Evolutionary conservation across 1,140 invertebrate species (phyloP), one percentile per base, ranked within the genome.

Genomic region (Pomacea maculata): DNA sequence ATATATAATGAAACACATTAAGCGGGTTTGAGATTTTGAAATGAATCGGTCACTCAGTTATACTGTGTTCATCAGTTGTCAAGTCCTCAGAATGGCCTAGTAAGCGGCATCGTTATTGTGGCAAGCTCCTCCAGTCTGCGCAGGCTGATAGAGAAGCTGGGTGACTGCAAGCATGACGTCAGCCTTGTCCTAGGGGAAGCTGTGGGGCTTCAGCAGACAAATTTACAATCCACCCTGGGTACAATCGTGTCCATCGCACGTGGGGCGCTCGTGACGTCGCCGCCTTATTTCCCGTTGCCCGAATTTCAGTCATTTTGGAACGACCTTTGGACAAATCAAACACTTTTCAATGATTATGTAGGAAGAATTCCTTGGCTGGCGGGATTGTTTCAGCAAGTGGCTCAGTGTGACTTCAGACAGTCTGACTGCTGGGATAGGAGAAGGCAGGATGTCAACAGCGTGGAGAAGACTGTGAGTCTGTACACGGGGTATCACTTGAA

Each of bases 401-500:
- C 61, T 29, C 57, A 63, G 29, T 76, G 75, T 9, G 8, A 45
- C 25, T 15, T 55, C 55, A 64, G 25, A 8, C 14, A 0, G 7
- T 29, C 75, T 0, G 9, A 7, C 25, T 76, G 61, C 61, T 77
- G 75, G 75, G 34, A 54, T 25, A 29, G 52, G 14, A 19, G 6
- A 34, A 45, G 75, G 15, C 11, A 5, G 14, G 57, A 29, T 25
- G 12, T 34, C 9, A 19, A 52, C n/a, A 63, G 64, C 52, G 10
- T 3, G 17, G 63, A 63, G 52, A 54, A 74, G 9, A 21, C 14
- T 34, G 52, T 52, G 17, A 54, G 52, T 15, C 75, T 78, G 63
- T 78, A 34, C 64, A 65, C 75, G 25, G 65, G 70, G 21, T 78
- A 78, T 29, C 64, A 70, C 10, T 52, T 78, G 21, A 78, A 78